These are phyloP conservation scores for Bombus difficillimus DNA, from an alignment of 1,140 invertebrate genomes.

Conservation along the genomic window DNA sequence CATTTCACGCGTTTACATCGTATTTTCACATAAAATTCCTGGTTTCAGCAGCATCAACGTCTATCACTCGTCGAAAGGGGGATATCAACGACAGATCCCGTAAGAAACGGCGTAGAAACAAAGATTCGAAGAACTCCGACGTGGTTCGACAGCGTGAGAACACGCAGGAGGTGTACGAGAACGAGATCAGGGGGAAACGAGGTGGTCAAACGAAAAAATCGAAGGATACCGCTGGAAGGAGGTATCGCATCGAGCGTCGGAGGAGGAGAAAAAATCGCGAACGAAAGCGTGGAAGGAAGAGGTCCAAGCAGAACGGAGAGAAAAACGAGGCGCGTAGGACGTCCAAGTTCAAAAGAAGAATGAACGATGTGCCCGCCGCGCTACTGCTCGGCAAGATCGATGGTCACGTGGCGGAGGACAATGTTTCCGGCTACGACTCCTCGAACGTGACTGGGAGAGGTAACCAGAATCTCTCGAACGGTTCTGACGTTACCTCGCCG, in stretches of 20 bases:
- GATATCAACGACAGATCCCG: slow-evolving; percentile 38
- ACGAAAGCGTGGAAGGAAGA: slow-evolving; percentile 55
- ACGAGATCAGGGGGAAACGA: slow-evolving; percentile 50
- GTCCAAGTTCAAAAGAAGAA: slow-evolving; percentile 57
- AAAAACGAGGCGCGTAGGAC: slow-evolving; percentile 4
- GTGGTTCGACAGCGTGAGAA: slow-evolving; percentile 2
- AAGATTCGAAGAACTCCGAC: slow-evolving; percentile 33
- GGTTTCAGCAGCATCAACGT: slow-evolving; percentile 8
- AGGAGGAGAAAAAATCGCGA: slow-evolving; percentile 66
- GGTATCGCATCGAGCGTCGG: slow-evolving; percentile 67
- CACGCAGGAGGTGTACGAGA: slow-evolving; percentile 43
- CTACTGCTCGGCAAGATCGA: slow-evolving; percentile 4
- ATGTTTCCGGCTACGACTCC: slow-evolving; percentile 3
- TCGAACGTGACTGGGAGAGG: slow-evolving; percentile 1
- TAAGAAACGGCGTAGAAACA: slow-evolving; percentile 67
- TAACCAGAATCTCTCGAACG: not conserved
- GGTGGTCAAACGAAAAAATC: slow-evolving; percentile 53
- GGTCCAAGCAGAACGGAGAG: slow-evolving; percentile 30
- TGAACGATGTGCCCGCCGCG: slow-evolving; percentile 30
- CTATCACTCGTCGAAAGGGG: slow-evolving; percentile 17
- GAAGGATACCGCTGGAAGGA: slow-evolving; percentile 57
- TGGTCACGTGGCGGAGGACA: not conserved
- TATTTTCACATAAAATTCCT: not conserved
- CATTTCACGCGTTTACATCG: too few species aligned
- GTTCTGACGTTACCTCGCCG: slow-evolving; percentile 19